Evolutionary conservation across 92 coral and sea anemone genomes (phyloP), one percentile per base, ranked within the genome.

Genomic region (Scolanthus callimorphus): DNA sequence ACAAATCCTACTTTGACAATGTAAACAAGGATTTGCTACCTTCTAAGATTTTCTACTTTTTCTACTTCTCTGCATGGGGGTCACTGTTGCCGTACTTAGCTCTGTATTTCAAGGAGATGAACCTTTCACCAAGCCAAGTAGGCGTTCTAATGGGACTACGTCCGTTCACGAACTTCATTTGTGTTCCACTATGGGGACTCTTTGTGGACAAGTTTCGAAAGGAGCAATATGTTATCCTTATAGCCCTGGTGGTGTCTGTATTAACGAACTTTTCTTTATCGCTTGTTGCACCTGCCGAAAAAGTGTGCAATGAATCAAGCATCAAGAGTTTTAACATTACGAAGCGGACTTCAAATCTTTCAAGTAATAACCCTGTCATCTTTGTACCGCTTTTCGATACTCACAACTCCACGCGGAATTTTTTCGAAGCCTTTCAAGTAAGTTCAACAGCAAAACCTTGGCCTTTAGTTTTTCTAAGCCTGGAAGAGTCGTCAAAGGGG

Each of bases 31-130:
- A 51, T 34, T 66, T 60, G 28, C 44, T 77, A 11, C 77, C 83
- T 15, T 38, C 71, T 1, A 77, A 77, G 60, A 25, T 77, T 30
- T 77, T 77, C 37, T 77, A 77, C 24, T 77, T 77, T 47, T 69
- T 77, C 47, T 77, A 77, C 67, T 77, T 77, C 54, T 69, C 83
- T 0, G 60, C 83, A 11, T 55, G 74, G 77, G 83, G 83, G 54
- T 57, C 83, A 4, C 55, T 77, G 17, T 24, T 77, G 22, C 83
- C 83, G 1, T 77, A 69, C 27, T 29, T 77, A 24, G 77, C 83
- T 52, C 39, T 77, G 77, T 77, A 60, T 57, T 77, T 51, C 65
- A 77, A 77, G 24, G 70, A 77, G 54, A 52, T 77, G 77, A 43
- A 44, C 4, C 71, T 77, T 25, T 69, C 77, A 1, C 77, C 83